Evolutionary conservation across 2,113 vertebrate species (phyloP).

Genomic region (Serilophus lunatus): DNA sequence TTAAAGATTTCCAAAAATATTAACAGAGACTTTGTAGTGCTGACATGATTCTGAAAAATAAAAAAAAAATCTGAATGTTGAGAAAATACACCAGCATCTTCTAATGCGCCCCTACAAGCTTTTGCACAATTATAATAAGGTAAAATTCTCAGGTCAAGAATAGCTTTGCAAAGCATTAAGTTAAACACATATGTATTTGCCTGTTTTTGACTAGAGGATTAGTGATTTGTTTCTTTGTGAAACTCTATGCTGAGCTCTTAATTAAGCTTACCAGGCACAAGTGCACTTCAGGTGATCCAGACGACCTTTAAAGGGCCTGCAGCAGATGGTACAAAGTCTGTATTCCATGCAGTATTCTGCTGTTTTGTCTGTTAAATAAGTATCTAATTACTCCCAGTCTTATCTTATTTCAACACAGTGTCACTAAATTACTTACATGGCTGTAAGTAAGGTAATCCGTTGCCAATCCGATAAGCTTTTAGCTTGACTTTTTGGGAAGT

Average conservation of each 20-base stretch:
- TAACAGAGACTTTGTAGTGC: not conserved
- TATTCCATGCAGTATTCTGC: not conserved
- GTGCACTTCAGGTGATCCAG: constrained; percentile 65
- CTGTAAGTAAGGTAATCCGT: constrained; percentile 58
- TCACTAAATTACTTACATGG: constrained; percentile 65
- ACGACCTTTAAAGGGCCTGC: constrained; percentile 64
- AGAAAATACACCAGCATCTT: not conserved
- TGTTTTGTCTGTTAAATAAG: constrained; percentile 71
- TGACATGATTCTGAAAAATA: not conserved
- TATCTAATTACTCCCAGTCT: constrained; percentile 69
- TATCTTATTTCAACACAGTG: constrained; percentile 66
- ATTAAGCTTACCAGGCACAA: constrained; percentile 58
- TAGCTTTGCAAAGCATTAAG: not conserved
- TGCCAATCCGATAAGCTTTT: constrained; percentile 62
- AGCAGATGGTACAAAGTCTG: constrained; percentile 60
- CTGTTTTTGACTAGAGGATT: constrained; percentile 32
- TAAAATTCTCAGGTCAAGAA: not conserved
- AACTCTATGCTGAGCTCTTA: constrained; percentile 26
- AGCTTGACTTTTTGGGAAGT: constrained; percentile 53
- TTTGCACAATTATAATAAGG: not conserved
- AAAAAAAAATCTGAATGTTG: not conserved
- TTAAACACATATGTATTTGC: constrained; percentile 27
- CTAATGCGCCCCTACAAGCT: not conserved
- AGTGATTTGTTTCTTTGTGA: constrained; percentile 32
- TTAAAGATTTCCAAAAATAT: not conserved